These are phyloP conservation scores for Tigriopus californicus DNA, from an alignment of 2,888 invertebrate genomes.

Conservation along the genomic window DNA sequence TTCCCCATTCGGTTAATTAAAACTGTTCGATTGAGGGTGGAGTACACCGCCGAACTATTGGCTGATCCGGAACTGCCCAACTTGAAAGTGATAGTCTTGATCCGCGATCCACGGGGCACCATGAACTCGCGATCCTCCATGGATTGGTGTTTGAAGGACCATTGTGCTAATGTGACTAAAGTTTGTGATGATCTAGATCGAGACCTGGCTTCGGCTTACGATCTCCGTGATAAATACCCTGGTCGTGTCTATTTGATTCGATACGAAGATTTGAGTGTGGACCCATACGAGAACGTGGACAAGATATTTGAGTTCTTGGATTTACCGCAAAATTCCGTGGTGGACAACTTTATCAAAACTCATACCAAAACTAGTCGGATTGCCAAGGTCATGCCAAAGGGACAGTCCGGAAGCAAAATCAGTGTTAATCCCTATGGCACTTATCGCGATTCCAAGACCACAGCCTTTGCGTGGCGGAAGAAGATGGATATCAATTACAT, in stretches of 20 bases:
- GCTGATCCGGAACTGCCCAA: conserved; percentile 5
- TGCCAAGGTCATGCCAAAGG: not conserved
- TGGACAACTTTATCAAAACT: conserved; percentile 17
- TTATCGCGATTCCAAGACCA: conserved; percentile 19
- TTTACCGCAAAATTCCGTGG: conserved; percentile 15
- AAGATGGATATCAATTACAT: conserved; percentile 13
- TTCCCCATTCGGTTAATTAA: conserved; percentile 16
- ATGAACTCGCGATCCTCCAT: conserved; percentile 19
- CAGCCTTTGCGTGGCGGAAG: conserved; percentile 19
- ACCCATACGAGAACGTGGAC: conserved; percentile 17
- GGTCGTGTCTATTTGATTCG: conserved; percentile 18
- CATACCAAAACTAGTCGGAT: conserved; percentile 15
- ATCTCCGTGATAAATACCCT: conserved; percentile 12
- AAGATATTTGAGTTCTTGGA: conserved; percentile 17
- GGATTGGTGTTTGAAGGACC: conserved; percentile 17
- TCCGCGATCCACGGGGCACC: conserved; percentile 22
- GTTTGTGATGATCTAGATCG: not conserved
- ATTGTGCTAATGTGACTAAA: not conserved
- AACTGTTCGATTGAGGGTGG: conserved; percentile 17
- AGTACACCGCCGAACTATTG: conserved; percentile 12
- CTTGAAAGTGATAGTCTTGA: conserved; percentile 21
- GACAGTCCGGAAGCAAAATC: not conserved
- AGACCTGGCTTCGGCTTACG: not conserved
- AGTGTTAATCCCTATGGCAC: conserved; percentile 19
- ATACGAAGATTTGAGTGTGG: conserved; percentile 20